Conservation (phyloP, 2,113 vertebrate species). For the Aspidoscelis tigris region DNA sequence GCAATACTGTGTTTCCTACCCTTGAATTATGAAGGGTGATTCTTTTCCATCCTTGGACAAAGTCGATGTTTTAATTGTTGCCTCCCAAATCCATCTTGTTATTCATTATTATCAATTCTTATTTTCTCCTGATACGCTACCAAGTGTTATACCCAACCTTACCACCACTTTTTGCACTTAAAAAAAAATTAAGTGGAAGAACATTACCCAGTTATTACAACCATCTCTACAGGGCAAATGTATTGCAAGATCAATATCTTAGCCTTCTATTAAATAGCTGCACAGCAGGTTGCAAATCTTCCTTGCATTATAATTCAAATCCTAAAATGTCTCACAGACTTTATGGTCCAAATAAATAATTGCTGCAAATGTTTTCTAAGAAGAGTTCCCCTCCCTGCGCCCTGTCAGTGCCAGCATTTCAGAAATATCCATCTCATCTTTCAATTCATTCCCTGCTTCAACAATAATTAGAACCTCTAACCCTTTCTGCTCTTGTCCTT, state of each 20-base stretch:
- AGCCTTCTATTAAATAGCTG: conserved; percentile 63
- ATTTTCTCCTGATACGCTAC: not conserved
- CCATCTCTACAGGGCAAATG: conserved; percentile 55
- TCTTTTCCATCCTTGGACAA: not conserved
- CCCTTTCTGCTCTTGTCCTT: too few species aligned
- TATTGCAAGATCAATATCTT: conserved; percentile 70
- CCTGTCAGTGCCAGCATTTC: conserved; percentile 25
- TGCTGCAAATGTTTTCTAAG: conserved; percentile 39
- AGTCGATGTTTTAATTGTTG: not conserved
- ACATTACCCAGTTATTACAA: conserved; percentile 70
- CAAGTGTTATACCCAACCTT: conserved; percentile 40
- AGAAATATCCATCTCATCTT: conserved; percentile 11
- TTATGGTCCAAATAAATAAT: conserved; percentile 42
- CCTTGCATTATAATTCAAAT: conserved; percentile 66
- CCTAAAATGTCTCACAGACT: conserved; percentile 59
- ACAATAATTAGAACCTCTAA: too few species aligned
- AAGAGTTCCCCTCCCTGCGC: not conserved
- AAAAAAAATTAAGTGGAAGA: conserved; percentile 65
- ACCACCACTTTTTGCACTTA: conserved; percentile 66
- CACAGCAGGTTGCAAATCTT: conserved; percentile 67
- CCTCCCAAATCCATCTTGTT: conserved; percentile 20
- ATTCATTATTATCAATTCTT: not conserved
- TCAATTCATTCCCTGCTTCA: not conserved
- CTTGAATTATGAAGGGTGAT: not conserved
- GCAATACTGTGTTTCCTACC: not conserved